Percentiles rank a stretch among this genome's conserved stretches.
Conservation (phyloP, 2,888 invertebrate genomes). For the Megalurothrips usitatus region DNA sequence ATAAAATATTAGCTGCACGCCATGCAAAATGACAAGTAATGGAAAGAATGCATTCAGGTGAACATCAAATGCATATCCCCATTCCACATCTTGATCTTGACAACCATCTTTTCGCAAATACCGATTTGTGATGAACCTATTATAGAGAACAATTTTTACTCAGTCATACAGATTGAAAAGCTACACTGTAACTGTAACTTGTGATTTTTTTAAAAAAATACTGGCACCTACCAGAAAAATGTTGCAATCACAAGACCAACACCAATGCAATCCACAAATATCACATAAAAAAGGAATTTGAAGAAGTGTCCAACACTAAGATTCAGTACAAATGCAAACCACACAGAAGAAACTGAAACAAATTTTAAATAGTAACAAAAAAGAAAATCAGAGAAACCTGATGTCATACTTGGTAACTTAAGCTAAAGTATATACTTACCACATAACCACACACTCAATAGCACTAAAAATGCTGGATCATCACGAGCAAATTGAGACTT, state of each 20-base stretch:
- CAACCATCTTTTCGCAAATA: constrained; percentile 64
- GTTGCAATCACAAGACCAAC: constrained; percentile 83
- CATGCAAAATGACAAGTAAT: constrained; percentile 87
- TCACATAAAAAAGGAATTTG: constrained; percentile 82
- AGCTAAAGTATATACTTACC: constrained; percentile 52
- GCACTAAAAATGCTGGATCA: constrained; percentile 95
- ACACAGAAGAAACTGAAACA: constrained; percentile 79
- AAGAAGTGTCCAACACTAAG: constrained; percentile 66
- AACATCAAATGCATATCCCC: constrained; percentile 98
- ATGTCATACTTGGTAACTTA: constrained; percentile 32
- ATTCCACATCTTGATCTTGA: constrained; percentile 80
- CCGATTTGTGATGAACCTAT: constrained; percentile 77
- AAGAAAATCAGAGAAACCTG: constrained; percentile 6
- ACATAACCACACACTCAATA: constrained; percentile 79
- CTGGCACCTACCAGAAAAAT: constrained; percentile 71
- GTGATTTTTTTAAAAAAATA: not conserved
- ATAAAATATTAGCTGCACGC: constrained; percentile 85
- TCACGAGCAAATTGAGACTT: constrained; percentile 98
- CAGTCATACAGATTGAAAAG: not conserved
- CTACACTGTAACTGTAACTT: too few species aligned
- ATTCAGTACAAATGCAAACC: constrained; percentile 74
- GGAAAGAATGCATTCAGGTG: constrained; percentile 99
- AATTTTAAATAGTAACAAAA: constrained; percentile 35
- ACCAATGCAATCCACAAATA: constrained; percentile 91
- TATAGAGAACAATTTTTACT: constrained; percentile 38